phyloP scores from a whole-genome alignment of 2,888 invertebrate species.

The Macrosoma leucophasiata region DNA sequence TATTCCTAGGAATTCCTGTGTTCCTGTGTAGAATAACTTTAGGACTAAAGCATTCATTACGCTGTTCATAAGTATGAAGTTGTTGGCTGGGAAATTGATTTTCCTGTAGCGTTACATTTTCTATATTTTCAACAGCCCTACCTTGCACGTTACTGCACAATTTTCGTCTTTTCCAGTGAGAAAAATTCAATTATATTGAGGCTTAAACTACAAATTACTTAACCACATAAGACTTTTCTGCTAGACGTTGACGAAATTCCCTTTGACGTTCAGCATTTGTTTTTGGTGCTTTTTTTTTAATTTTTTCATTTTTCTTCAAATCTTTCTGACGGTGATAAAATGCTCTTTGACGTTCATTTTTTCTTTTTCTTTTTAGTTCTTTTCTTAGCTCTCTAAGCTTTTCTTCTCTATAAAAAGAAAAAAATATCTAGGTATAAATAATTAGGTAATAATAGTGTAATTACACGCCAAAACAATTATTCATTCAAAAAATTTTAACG shows the following conservation, averaged over 20 bases:
- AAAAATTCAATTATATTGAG: slow-evolving; percentile 30
- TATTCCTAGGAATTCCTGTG: slow-evolving; percentile 31
- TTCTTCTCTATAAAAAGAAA: slow-evolving; percentile 29
- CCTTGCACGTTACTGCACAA: slow-evolving; percentile 29
- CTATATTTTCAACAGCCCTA: slow-evolving; percentile 27
- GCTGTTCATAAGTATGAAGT: slow-evolving; percentile 26
- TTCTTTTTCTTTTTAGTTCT: slow-evolving; percentile 30
- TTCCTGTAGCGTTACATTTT: slow-evolving; percentile 25
- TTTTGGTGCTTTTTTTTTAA: slow-evolving; percentile 28
- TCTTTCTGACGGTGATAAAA: slow-evolving; percentile 27
- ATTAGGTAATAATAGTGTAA: slow-evolving; percentile 16
- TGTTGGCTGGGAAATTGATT: slow-evolving; percentile 25
- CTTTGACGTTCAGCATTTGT: slow-evolving; percentile 35
- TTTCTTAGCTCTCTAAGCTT: slow-evolving; percentile 24
- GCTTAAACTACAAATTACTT: slow-evolving; percentile 31
- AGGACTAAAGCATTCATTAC: slow-evolving; percentile 31
- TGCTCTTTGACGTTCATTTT: slow-evolving; percentile 31
- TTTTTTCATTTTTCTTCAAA: slow-evolving; percentile 29
- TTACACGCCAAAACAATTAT: slow-evolving; percentile 21
- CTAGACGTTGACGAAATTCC: slow-evolving; percentile 33
- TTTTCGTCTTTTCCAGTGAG: slow-evolving; percentile 31
- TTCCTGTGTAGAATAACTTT: slow-evolving; percentile 33
- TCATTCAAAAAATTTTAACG: slow-evolving; percentile 22
- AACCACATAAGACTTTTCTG: slow-evolving; percentile 30
- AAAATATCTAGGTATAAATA: slow-evolving; percentile 27